These are phyloP conservation scores for Chromoteleia sp. DNA, from an alignment of 2,888 invertebrate genomes.

Conservation along the genomic window DNA sequence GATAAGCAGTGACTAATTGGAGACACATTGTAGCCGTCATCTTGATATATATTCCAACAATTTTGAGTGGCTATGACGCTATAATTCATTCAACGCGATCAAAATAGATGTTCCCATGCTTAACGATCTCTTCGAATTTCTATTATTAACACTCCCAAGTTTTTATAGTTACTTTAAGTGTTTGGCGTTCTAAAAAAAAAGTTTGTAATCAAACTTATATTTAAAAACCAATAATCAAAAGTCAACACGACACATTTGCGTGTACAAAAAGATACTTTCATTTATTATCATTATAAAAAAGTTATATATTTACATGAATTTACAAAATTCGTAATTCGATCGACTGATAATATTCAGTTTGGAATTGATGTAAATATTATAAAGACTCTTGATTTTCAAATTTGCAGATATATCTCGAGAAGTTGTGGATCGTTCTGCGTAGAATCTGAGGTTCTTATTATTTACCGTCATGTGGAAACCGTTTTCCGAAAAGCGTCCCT, in stretches of 20 bases:
- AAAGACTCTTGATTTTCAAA: conserved; percentile 75
- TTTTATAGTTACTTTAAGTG: conserved; percentile 18
- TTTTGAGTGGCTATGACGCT: conserved; percentile 24
- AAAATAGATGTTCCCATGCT: conserved; percentile 38
- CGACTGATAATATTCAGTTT: neutral
- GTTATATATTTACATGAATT: neutral
- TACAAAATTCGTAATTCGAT: neutral
- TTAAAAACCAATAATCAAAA: too few relatives aligned
- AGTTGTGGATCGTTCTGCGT: conserved; percentile 72
- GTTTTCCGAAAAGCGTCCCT: conserved; percentile 91
- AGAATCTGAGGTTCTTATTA: conserved; percentile 77
- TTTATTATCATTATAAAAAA: neutral
- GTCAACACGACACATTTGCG: too few relatives aligned
- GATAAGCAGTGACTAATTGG: conserved; percentile 14
- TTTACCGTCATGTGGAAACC: conserved; percentile 87
- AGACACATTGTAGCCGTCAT: conserved; percentile 22
- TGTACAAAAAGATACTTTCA: neutral
- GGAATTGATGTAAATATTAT: conserved; percentile 73
- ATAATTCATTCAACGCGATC: conserved; percentile 48
- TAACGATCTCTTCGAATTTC: conserved; percentile 2
- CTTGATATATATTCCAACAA: conserved; percentile 27
- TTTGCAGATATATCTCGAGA: conserved; percentile 66
- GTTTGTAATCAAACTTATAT: neutral
- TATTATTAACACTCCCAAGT: conserved; percentile 20
- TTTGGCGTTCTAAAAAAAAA: conserved; percentile 15